Evolutionary conservation across 2,797 vertebrate genomes (phyloP).

Genomic region (Tenualosa ilisha): DNA sequence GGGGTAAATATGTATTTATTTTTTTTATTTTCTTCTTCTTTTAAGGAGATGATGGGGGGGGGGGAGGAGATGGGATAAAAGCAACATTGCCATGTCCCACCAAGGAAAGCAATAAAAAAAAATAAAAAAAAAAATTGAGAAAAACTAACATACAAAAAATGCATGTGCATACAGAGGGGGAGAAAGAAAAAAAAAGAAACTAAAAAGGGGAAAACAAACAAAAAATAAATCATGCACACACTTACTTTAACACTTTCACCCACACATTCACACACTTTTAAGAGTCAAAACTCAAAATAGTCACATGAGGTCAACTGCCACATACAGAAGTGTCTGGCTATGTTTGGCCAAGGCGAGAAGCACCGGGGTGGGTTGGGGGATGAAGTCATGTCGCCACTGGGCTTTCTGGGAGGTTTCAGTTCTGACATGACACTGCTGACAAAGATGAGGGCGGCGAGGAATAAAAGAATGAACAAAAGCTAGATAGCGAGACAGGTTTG

Average conservation of each 20-base stretch:
- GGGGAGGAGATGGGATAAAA: neutral
- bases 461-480: slow-evolving; percentile 27
- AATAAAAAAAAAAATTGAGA: neutral
- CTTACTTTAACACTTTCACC: slow-evolving; percentile 21
- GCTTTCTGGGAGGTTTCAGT: slow-evolving; percentile 10
- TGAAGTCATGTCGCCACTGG: neutral
- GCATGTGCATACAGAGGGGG: neutral
- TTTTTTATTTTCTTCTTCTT: neutral
- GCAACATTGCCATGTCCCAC: neutral
- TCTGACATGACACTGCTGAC: slow-evolving; percentile 11
- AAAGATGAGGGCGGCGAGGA: slow-evolving; percentile 7
- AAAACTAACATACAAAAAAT: neutral
- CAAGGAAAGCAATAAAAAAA: slow-evolving; percentile 9
- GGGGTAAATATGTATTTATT: slow-evolving; percentile 18
- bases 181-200: neutral
- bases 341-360: slow-evolving; percentile 20
- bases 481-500: neutral
- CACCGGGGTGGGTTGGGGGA: neutral
- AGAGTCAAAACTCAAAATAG: slow-evolving; percentile 25
- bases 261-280: slow-evolving; percentile 14
- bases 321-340: slow-evolving; percentile 22
- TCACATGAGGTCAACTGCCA: slow-evolving; percentile 17
- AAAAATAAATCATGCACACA: neutral
- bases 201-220: neutral
- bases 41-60: neutral